These are phyloP conservation scores for Tipula lateralis DNA, from an alignment of 2,888 invertebrate species.

Conservation along the genomic window DNA sequence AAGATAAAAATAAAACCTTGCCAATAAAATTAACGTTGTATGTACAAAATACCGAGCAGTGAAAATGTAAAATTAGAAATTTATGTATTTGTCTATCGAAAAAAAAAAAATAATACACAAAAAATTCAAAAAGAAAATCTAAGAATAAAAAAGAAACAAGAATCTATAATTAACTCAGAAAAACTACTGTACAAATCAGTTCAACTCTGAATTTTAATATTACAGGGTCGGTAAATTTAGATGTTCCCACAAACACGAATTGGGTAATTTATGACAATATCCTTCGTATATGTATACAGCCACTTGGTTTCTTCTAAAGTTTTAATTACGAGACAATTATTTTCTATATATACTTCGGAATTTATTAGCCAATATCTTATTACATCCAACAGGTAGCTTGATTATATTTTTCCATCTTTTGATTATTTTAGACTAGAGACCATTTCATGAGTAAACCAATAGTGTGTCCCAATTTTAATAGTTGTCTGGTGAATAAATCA, in stretches of 20 bases:
- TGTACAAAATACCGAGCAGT: neutral
- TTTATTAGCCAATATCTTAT: too few relatives aligned
- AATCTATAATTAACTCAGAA: neutral
- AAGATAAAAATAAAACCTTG: constrained; percentile 21
- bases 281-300: too few relatives aligned
- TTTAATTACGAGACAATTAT: too few relatives aligned
- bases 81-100: neutral
- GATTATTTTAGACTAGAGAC: too few relatives aligned
- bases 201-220: neutral
- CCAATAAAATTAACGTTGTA: neutral
- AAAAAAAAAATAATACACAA: neutral
- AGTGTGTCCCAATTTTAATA: too few relatives aligned
- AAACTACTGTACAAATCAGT: constrained; percentile 24
- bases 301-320: too few relatives aligned
- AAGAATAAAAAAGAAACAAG: constrained; percentile 3
- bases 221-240: constrained; percentile 11
- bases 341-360: too few relatives aligned
- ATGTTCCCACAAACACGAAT: neutral
- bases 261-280: neutral
- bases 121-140: neutral
- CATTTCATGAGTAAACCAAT: too few relatives aligned
- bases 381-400: too few relatives aligned
- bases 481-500: too few relatives aligned
- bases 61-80: neutral
- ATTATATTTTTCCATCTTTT: too few relatives aligned